Evolutionary conservation across 2,797 vertebrate species (phyloP).

Genomic region (Lepidocolaptes lacrymiger): DNA sequence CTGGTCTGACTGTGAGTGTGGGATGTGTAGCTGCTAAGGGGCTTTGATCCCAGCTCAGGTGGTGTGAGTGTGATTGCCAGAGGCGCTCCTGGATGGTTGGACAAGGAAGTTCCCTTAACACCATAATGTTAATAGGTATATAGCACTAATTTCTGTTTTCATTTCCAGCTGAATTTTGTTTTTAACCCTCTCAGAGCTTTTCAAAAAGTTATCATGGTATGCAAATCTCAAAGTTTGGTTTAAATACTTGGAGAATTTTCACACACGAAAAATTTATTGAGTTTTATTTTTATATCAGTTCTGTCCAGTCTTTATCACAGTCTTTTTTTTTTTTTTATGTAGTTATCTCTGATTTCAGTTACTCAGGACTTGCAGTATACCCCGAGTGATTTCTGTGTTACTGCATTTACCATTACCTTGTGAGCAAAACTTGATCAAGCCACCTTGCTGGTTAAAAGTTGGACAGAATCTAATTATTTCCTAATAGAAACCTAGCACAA

Average conservation of each 20-base stretch:
- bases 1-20: neutral
- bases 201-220: neutral
- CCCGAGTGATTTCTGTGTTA: neutral
- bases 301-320: neutral
- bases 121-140: neutral
- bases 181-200: neutral
- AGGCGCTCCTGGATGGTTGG: neutral
- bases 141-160: neutral
- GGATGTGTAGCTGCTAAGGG: too few relatives aligned
- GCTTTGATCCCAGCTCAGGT: too few relatives aligned
- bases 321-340: neutral
- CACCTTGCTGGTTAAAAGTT: conserved; percentile 16
- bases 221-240: neutral
- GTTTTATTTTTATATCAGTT: neutral
- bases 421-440: neutral
- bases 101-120: neutral
- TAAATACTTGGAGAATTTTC: neutral
- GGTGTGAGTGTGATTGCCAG: neutral
- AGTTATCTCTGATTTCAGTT: neutral
- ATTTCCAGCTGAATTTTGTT: neutral
- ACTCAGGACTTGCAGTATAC: neutral
- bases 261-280: neutral
- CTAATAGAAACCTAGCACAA: neutral
- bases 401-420: neutral
- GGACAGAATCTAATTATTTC: neutral